Percentiles rank a stretch among this genome's conserved stretches.
These are phyloP conservation scores for Mayetiola destructor DNA, from an alignment of 2,888 invertebrate genomes.

Conservation along the genomic window DNA sequence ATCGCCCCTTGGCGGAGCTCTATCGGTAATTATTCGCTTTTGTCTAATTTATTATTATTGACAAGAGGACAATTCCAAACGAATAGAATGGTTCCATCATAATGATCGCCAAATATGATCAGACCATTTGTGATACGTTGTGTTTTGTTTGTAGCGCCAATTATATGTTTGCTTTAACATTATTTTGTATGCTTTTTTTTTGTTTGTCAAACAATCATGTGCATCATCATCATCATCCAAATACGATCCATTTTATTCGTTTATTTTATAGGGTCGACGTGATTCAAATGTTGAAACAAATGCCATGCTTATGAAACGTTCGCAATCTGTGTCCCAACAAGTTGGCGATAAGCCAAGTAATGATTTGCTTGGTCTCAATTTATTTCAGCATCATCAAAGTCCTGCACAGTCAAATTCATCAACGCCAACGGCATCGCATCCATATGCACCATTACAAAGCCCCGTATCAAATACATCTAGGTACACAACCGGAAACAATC, in stretches of 20 bases:
- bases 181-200: neutral
- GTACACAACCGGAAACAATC: conserved; percentile 26
- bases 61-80: too few species aligned
- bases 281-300: conserved; percentile 54
- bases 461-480: conserved; percentile 56
- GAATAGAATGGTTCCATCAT: neutral
- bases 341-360: conserved; percentile 54
- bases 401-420: conserved; percentile 62
- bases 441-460: conserved; percentile 68
- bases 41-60: too few species aligned
- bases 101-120: neutral
- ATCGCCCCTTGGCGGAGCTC: conserved; percentile 59
- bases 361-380: conserved; percentile 63
- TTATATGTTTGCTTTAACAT: neutral
- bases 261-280: conserved; percentile 39
- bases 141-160: neutral
- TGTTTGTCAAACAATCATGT: too few species aligned
- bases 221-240: conserved; percentile 14
- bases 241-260: conserved; percentile 8
- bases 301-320: conserved; percentile 49
- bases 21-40: conserved; percentile 37
- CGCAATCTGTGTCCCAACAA: conserved; percentile 63
- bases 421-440: conserved; percentile 46
- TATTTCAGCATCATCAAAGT: conserved; percentile 51
- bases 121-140: neutral